phyloP scores from a whole-genome alignment of 2,888 invertebrate genomes.

The Parnassius smintheus region DNA sequence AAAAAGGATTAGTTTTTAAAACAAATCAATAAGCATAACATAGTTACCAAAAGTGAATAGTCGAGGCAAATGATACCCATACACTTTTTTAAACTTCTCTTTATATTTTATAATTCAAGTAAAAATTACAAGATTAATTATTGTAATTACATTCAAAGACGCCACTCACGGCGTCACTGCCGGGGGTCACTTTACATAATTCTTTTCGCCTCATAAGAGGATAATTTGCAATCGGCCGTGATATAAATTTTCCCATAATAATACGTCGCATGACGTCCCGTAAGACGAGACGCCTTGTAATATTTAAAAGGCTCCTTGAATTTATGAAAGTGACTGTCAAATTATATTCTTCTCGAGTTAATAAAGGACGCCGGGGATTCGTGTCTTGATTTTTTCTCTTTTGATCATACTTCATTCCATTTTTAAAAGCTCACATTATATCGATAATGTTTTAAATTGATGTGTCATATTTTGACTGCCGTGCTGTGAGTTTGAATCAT shows the following conservation, averaged over 20 bases:
- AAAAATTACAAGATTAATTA: constrained; percentile 11
- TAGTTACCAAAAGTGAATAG: too few species aligned
- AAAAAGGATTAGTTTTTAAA: too few species aligned
- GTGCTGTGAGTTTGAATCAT: too few species aligned
- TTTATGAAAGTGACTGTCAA: constrained; percentile 67
- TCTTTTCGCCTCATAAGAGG: constrained; percentile 44
- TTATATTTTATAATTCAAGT: background rate
- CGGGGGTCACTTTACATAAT: constrained; percentile 56
- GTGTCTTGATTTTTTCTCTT: constrained; percentile 40
- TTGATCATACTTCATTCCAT: constrained; percentile 5
- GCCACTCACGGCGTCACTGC: constrained; percentile 54
- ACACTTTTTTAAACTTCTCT: too few species aligned
- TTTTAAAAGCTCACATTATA: constrained; percentile 4
- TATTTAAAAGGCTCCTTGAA: constrained; percentile 40
- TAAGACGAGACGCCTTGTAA: constrained; percentile 36
- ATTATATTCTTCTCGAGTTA: constrained; percentile 58
- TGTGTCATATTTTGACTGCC: too few species aligned
- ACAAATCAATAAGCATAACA: too few species aligned
- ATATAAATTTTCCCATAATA: constrained; percentile 55
- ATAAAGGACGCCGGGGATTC: constrained; percentile 53
- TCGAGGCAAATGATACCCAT: too few species aligned
- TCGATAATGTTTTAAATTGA: background rate
- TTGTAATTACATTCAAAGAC: constrained; percentile 48
- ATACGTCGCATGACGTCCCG: constrained; percentile 47
- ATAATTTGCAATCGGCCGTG: constrained; percentile 47